phyloP scores from a whole-genome alignment of 1,140 invertebrate genomes.

The Drosophila asahinai region DNA sequence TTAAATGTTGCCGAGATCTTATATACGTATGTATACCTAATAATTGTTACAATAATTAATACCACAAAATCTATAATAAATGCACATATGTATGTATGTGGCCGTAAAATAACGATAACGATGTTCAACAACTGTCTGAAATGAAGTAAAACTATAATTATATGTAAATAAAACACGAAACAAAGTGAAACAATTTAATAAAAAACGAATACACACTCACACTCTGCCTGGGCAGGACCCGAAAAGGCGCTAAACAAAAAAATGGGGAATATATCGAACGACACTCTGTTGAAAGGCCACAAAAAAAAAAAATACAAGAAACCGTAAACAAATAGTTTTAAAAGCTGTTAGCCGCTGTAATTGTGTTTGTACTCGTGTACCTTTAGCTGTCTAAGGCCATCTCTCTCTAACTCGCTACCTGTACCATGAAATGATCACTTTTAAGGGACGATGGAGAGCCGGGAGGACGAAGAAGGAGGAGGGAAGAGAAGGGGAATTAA shows the following conservation, averaged over 20 bases:
- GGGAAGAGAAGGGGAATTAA: background rate
- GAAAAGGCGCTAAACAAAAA: background rate
- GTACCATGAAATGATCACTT: slow-evolving; percentile 12
- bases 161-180: slow-evolving; percentile 55
- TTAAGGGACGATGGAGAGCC: slow-evolving; percentile 3
- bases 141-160: slow-evolving; percentile 65
- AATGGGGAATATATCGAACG: slow-evolving; percentile 20
- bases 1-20: slow-evolving; percentile 64
- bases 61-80: slow-evolving; percentile 35
- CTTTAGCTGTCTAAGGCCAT: slow-evolving; percentile 43
- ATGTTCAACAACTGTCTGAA: slow-evolving; percentile 66
- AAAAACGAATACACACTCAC: slow-evolving; percentile 21
- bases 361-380: slow-evolving; percentile 48
- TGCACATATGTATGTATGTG: slow-evolving; percentile 36
- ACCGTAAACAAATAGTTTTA: slow-evolving; percentile 5
- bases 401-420: slow-evolving; percentile 39
- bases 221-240: slow-evolving; percentile 41
- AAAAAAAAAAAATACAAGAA: slow-evolving; percentile 2
- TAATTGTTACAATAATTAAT: slow-evolving; percentile 61
- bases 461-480: background rate
- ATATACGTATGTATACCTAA: slow-evolving; percentile 60
- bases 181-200: slow-evolving; percentile 44
- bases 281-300: slow-evolving; percentile 8
- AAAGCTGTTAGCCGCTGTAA: slow-evolving; percentile 37
- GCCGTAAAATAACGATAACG: slow-evolving; percentile 41